Base-by-base conservation (phyloP, 2,113 vertebrate species). In the Paradisaea rubra region DNA sequence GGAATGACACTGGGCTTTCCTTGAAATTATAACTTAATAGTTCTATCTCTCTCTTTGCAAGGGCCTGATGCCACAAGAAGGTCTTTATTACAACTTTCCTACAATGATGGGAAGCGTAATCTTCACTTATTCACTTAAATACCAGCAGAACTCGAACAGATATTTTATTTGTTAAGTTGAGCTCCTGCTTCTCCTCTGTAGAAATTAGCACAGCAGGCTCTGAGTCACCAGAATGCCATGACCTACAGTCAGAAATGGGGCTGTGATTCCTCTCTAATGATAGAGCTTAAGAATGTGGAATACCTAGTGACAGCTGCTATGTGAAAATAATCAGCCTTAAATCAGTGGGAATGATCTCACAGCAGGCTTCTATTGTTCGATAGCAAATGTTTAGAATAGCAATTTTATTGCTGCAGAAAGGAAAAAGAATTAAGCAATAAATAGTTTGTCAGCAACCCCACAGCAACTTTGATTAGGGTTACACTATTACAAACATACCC, bases 271-370 rank as follows among this genome's bases (percentile, higher is more conserved):
- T 81, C 42, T 71, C 39, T 89, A 93, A 91, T 76, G 79, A 71
- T 2, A 50, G 45, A 92, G 77, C 17, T 76, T 79, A 66, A 72
- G 80, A 88, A 89, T 60, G 41, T 83, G 71, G 71, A 88, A 81
- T 86, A 64, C 41, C 74, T 95, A 91, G 45, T 72, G 59, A 76
- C 69, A 96, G 31, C 53, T 84, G 73, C 52, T 94, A 78, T 94
- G 86, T 61, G 79, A 96, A 97, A 97, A 97, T 93, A 95, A 97
- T 95, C 81, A 89, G 63, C 37, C 24, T 96, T 97, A 69, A 95
- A 76, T 95, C 84, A 96, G 70, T 80, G 87, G 63, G 37, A 96
- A 92, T 94, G 65, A 86, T 96, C 95, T 94, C 87, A 82, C 69
- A 74, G 88, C 59, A 82, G 57, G 77, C 30, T 94, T 93, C 83